These are phyloP conservation scores for Sphaerophoria rueppellii DNA, from an alignment of 2,888 invertebrate species.

Conservation along the genomic window DNA sequence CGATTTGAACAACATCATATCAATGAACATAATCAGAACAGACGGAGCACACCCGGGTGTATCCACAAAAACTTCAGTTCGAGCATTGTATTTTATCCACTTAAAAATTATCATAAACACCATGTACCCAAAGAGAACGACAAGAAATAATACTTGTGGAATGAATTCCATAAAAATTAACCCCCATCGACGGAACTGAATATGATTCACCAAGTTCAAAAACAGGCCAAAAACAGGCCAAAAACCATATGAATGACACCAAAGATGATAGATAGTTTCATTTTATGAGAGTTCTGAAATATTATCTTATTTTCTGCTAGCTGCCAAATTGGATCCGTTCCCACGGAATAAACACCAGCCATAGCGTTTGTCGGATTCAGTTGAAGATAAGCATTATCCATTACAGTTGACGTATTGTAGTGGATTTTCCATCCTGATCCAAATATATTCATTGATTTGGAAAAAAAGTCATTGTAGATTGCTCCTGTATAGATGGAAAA, in stretches of 20 bases:
- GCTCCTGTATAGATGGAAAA: slow-evolving; percentile 99
- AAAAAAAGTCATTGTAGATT: slow-evolving; percentile 99
- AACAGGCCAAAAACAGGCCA: slow-evolving; percentile 94
- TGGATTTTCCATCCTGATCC: slow-evolving; percentile 91
- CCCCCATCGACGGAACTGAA: slow-evolving; percentile 87
- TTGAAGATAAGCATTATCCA: slow-evolving; percentile 83
- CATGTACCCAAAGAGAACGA: slow-evolving; percentile 95
- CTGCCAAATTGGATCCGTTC: slow-evolving; percentile 92
- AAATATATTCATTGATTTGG: slow-evolving; percentile 97
- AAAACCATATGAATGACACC: slow-evolving; percentile 98
- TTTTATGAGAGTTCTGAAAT: slow-evolving; percentile 97
- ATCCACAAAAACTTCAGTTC: slow-evolving; percentile 77
- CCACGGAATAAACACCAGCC: slow-evolving; percentile 87
- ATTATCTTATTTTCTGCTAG: slow-evolving; percentile 94
- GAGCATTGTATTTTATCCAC: slow-evolving; percentile 89
- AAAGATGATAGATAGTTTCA: slow-evolving; percentile 97
- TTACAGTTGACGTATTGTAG: slow-evolving; percentile 83
- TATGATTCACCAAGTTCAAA: slow-evolving; percentile 91
- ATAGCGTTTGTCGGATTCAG: slow-evolving; percentile 85
- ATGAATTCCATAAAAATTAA: slow-evolving; percentile 92
- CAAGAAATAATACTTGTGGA: slow-evolving; percentile 94
- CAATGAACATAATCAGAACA: slow-evolving; percentile 90
- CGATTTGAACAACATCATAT: slow-evolving; percentile 89
- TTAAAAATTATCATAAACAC: slow-evolving; percentile 96
- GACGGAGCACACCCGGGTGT: slow-evolving; percentile 87